Percentiles rank a stretch among this genome's conserved stretches.
Evolutionary conservation across 1,140 invertebrate species (phyloP).

Genomic region (Aplysia californica): DNA sequence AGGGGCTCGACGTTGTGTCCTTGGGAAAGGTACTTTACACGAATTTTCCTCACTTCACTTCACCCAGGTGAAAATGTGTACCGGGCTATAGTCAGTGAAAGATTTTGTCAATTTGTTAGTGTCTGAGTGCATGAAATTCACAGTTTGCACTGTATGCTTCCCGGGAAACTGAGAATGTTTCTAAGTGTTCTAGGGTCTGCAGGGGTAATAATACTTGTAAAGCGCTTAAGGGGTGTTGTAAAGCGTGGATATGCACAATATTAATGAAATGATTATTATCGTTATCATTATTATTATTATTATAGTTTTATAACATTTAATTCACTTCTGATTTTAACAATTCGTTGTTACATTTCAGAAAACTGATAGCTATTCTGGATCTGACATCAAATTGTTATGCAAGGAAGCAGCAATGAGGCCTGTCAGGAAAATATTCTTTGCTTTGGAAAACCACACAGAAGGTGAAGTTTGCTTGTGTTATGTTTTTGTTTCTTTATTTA

Average conservation of each 20-base stretch:
- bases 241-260: neutral
- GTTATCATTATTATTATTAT: neutral
- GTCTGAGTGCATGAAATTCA: too few species aligned
- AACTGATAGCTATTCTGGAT: constrained; percentile 86
- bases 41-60: too few species aligned
- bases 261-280: neutral
- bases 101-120: too few species aligned
- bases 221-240: neutral
- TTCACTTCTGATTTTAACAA: neutral
- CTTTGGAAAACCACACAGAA: constrained; percentile 68
- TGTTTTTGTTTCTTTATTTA: neutral
- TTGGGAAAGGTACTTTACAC: too few species aligned
- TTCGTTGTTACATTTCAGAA: constrained; percentile 63
- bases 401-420: constrained; percentile 82
- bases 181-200: neutral
- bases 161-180: too few species aligned
- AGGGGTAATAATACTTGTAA: neutral
- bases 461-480: constrained; percentile 31
- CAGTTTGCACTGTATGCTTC: too few species aligned
- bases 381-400: constrained; percentile 88
- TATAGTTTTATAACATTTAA: neutral
- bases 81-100: too few species aligned
- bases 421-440: constrained; percentile 70
- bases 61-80: too few species aligned
- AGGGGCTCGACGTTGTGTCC: too few species aligned